phyloP scores from a whole-genome alignment of 2,113 vertebrate species.

The Chloropsis cyanopogon region DNA sequence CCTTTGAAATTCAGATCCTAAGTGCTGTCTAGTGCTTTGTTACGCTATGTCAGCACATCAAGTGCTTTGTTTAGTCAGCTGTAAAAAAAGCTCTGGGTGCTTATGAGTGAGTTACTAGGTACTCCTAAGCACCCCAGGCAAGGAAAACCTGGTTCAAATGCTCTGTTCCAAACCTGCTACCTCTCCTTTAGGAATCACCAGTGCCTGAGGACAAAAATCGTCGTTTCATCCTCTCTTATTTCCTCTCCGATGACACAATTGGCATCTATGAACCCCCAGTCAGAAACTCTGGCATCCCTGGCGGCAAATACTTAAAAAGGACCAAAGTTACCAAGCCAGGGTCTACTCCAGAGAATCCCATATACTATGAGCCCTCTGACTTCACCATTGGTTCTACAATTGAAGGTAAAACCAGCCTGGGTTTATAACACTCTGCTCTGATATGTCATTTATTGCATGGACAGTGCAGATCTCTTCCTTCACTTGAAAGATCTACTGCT shows the following conservation, averaged over 20 bases:
- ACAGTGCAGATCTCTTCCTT: background rate
- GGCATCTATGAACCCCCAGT: constrained; percentile 85
- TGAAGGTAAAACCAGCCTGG: constrained; percentile 78
- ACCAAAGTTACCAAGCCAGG: constrained; percentile 82
- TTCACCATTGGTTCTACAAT: constrained; percentile 84
- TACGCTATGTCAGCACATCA: background rate
- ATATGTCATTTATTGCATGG: background rate
- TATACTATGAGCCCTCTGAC: constrained; percentile 85
- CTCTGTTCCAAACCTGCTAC: background rate
- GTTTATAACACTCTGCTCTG: background rate
- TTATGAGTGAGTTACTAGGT: background rate
- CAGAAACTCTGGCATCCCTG: constrained; percentile 85
- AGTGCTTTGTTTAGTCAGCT: background rate
- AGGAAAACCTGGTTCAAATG: background rate
- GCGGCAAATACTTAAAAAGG: constrained; percentile 84
- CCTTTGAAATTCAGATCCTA: background rate
- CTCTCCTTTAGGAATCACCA: constrained; percentile 80
- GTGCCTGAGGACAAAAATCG: constrained; percentile 78
- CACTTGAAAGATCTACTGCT: background rate
- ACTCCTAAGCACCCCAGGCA: background rate
- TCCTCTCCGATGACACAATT: constrained; percentile 82
- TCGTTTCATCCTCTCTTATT: constrained; percentile 86
- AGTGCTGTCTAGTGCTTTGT: background rate
- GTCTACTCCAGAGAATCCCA: constrained; percentile 72
- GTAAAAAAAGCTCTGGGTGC: background rate